A percentile compares a stretch with the other conserved stretches of the same genome.
Conservation (phyloP, 2,797 vertebrate genomes). For the Selene dorsalis region DNA sequence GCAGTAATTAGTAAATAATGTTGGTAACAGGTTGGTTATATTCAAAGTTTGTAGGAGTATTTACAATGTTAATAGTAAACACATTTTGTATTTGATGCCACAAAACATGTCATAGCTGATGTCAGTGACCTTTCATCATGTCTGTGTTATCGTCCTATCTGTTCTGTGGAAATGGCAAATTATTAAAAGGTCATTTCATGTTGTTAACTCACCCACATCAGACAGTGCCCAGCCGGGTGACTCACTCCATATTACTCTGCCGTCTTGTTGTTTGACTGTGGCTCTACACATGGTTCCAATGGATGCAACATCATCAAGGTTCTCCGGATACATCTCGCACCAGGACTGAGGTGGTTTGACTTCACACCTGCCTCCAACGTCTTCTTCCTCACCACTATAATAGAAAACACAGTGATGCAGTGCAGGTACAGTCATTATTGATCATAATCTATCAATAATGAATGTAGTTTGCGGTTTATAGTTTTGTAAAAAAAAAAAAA, state of each 20-base stretch:
- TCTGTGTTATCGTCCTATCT: neutral
- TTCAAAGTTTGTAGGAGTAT: neutral
- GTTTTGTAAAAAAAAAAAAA: neutral
- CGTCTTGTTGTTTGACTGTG: neutral
- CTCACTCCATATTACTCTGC: neutral
- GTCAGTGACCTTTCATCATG: constrained; percentile 1
- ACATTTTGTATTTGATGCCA: neutral
- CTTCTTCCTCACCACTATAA: neutral
- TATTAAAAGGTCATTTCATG: neutral
- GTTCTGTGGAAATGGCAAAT: constrained; percentile 31
- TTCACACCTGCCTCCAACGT: constrained; percentile 51
- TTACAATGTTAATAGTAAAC: neutral
- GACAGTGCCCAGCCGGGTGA: constrained; percentile 45
- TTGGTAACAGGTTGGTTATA: neutral
- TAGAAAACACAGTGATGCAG: neutral
- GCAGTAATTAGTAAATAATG: neutral
- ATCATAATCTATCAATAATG: too few relatives aligned
- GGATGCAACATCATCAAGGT: fast-evolving
- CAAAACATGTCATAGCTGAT: neutral
- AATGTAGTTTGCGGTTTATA: neutral
- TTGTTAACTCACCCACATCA: constrained; percentile 61
- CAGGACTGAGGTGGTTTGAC: constrained; percentile 64
- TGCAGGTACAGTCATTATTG: neutral
- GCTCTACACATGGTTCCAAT: constrained; percentile 58
- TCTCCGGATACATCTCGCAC: constrained; percentile 62